These are phyloP conservation scores for Drosophila pegasa DNA, from an alignment of 2,888 invertebrate species.

Conservation along the genomic window DNA sequence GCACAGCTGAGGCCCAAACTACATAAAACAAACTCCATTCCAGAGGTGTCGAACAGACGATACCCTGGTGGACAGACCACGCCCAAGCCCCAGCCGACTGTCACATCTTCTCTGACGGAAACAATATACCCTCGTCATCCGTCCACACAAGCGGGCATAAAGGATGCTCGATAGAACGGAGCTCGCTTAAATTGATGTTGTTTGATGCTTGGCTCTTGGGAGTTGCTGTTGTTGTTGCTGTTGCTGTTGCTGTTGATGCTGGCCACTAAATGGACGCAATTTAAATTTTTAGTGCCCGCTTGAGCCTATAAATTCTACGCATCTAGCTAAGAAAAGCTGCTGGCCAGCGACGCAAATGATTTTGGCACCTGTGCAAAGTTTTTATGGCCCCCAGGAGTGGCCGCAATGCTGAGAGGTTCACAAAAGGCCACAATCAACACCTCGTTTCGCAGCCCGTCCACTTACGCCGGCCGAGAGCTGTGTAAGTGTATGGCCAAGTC, in stretches of 20 bases:
- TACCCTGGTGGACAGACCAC: constrained; percentile 1
- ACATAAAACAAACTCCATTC: background rate
- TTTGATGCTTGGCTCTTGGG: constrained; percentile 36
- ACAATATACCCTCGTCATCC: background rate
- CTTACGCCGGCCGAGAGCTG: background rate
- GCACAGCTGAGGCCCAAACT: constrained; percentile 23
- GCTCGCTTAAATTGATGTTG: constrained; percentile 72
- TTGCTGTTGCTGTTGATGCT: constrained; percentile 14
- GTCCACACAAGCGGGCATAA: constrained; percentile 19
- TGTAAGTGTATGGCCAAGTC: constrained; percentile 37
- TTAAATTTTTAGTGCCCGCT: constrained; percentile 73
- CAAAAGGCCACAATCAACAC: constrained; percentile 70
- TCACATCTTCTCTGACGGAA: background rate
- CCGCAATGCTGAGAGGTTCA: constrained; percentile 47
- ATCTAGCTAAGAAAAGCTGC: constrained; percentile 39
- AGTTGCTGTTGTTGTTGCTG: constrained; percentile 4
- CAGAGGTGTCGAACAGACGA: background rate
- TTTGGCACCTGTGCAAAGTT: constrained; percentile 62
- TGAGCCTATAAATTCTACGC: constrained; percentile 67
- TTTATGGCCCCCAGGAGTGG: constrained; percentile 42
- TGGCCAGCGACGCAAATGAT: constrained; percentile 33
- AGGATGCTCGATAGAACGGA: constrained; percentile 51
- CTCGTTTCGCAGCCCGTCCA: constrained; percentile 32
- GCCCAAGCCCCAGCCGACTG: background rate
- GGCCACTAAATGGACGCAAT: constrained; percentile 72